A percentile compares a stretch with the other conserved stretches of the same genome.
Conservation (phyloP, 2,888 invertebrate species). For the Apamea crenata region DNA sequence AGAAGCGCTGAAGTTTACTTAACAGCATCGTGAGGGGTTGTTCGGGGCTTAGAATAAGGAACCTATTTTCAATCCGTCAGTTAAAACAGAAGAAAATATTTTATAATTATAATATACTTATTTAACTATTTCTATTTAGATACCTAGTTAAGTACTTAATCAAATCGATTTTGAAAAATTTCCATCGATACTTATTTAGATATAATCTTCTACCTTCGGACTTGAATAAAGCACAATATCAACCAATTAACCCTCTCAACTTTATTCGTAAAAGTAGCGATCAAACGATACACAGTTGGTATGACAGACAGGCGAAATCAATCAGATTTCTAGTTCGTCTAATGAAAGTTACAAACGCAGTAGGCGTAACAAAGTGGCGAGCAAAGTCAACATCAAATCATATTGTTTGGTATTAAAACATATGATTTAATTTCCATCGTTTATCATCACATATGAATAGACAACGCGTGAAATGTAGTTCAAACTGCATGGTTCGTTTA, state of each 20-base stretch:
- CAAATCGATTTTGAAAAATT: not conserved
- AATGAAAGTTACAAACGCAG: conserved; percentile 58
- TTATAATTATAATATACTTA: not conserved
- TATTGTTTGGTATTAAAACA: conserved; percentile 60
- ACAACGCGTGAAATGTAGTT: conserved; percentile 81
- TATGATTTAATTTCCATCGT: conserved; percentile 67
- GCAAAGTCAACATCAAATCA: conserved; percentile 47
- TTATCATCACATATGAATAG: conserved; percentile 67
- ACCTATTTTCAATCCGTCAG: not conserved
- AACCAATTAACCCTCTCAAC: not conserved
- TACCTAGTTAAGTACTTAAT: not conserved
- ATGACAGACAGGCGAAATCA: conserved; percentile 51
- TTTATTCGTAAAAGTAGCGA: conserved; percentile 11
- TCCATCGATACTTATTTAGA: not conserved
- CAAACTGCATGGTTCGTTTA: conserved; percentile 79
- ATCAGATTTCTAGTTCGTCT: conserved; percentile 52
- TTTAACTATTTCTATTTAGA: not conserved
- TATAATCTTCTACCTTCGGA: not conserved
- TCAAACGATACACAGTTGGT: conserved; percentile 6
- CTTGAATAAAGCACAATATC: conserved; percentile 5
- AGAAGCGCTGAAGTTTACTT: not conserved
- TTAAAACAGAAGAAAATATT: not conserved
- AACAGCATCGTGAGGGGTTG: not conserved
- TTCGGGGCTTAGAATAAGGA: not conserved
- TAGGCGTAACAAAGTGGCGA: conserved; percentile 51